Base-by-base conservation (phyloP, 1,140 invertebrate genomes). In the Cepaea nemoralis region DNA sequence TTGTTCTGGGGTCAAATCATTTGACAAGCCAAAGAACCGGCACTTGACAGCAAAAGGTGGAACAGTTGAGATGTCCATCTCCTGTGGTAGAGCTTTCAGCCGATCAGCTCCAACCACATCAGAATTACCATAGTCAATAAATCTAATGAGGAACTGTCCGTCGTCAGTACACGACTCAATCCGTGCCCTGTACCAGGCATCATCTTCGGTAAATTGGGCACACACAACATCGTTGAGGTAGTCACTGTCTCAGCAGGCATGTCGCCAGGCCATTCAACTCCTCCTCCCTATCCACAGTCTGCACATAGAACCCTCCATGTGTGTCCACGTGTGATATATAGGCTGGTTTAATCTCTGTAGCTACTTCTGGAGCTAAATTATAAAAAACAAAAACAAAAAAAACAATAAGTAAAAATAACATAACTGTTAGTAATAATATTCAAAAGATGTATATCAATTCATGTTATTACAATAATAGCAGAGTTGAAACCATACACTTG, bases 181-280 rank as follows among this genome's bases (percentile, higher is more conserved):
- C 84, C 94, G 93, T 0, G 95, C 95, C 82, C 96, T 92, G 87
- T 96, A 97, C 96, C 96, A 97, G 0, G 91, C 86, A 50, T 94
- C 93, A 88, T 96, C 95, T 8, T 94, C 93, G 0, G 94, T 94
- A 87, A 94, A 96, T 80, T 94, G 93, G 0, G 95, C 95, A 59
- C 94, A 92, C 86, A 95, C 96, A 0, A 94, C 86, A 0, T 93
- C 93, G n/a, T n/a, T n/a, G n/a, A n/a, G n/a, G n/a, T n/a, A n/a
- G n/a, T n/a, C n/a, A n/a, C n/a, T n/a, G n/a, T n/a, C n/a, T n/a
- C n/a, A n/a, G n/a, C n/a, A n/a, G n/a, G n/a, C 10, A 82, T 73
- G 73, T 88, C 86, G 83, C 67, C 24, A 87, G 27, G 33, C 96
- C 95, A 10, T 96, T 94, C 27, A 88, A 42, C 24, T 6, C 70